phyloP scores from a whole-genome alignment of 2,888 invertebrate genomes.

The Nasonia oneida region DNA sequence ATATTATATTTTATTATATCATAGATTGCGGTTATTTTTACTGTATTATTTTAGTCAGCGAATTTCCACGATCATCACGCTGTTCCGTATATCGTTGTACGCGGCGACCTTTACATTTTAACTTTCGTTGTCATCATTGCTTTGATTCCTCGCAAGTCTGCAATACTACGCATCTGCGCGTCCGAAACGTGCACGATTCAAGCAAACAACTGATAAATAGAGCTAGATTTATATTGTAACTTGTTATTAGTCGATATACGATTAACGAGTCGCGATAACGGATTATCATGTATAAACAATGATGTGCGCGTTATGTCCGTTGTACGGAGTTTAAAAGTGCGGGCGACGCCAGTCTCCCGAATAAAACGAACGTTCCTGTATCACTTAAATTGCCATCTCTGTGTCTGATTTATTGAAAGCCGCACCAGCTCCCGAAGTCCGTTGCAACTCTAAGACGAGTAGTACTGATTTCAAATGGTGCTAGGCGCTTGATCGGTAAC shows the following conservation, averaged over 20 bases:
- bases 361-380: conserved; percentile 63
- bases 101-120: conserved; percentile 24
- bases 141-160: conserved; percentile 58
- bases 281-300: conserved; percentile 8
- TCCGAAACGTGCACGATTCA: background rate
- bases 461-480: conserved; percentile 80
- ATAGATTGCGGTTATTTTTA: conserved; percentile 46
- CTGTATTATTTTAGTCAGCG: conserved; percentile 30
- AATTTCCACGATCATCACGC: conserved; percentile 16
- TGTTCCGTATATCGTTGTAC: conserved; percentile 33
- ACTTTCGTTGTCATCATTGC: conserved; percentile 18
- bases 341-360: conserved; percentile 59
- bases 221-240: conserved; percentile 52
- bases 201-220: conserved; percentile 11
- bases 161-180: conserved; percentile 46
- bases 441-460: conserved; percentile 71
- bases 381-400: conserved; percentile 36
- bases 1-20: conserved; percentile 59
- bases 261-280: conserved; percentile 39
- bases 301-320: conserved; percentile 37
- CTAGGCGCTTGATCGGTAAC: conserved; percentile 75
- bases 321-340: conserved; percentile 21
- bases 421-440: background rate
- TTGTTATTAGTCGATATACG: conserved; percentile 57
- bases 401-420: conserved; percentile 23